Conservation (phyloP, 2,888 invertebrate genomes). For the Drosophila villosipedis region DNA sequence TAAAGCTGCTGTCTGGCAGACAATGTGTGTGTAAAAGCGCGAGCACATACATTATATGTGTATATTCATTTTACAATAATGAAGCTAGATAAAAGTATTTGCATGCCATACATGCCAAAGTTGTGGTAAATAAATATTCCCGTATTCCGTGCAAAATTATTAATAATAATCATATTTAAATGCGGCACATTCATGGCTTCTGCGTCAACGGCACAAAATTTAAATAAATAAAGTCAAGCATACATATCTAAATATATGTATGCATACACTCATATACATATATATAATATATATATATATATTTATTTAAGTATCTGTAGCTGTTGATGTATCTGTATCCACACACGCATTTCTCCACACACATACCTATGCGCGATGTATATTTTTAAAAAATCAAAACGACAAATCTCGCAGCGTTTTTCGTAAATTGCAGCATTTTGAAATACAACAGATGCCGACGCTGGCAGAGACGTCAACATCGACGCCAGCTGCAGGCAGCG, state of each 20-base stretch:
- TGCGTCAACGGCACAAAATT: slow-evolving; percentile 39
- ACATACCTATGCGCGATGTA: slow-evolving; percentile 52
- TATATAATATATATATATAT: slow-evolving; percentile 17
- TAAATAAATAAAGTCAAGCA: slow-evolving; percentile 47
- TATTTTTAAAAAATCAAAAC: slow-evolving; percentile 79
- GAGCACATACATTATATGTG: slow-evolving; percentile 6
- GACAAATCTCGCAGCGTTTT: slow-evolving; percentile 61
- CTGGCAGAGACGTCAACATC: slow-evolving; percentile 35
- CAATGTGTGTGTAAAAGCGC: slow-evolving; percentile 15
- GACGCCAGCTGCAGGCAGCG: slow-evolving; percentile 54
- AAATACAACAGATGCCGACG: slow-evolving; percentile 68
- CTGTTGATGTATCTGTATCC: slow-evolving; percentile 13
- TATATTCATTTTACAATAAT: slow-evolving; percentile 14
- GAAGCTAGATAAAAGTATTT: slow-evolving; percentile 39
- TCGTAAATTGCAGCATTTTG: slow-evolving; percentile 64
- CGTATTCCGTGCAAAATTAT: slow-evolving; percentile 48
- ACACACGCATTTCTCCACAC: slow-evolving; percentile 43
- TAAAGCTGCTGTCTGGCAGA: slow-evolving; percentile 41
- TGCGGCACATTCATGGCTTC: slow-evolving; percentile 30
- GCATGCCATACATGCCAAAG: slow-evolving; percentile 9
- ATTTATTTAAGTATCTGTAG: slow-evolving; percentile 26
- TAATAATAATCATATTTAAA: slow-evolving; percentile 53
- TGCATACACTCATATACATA: slow-evolving; percentile 24
- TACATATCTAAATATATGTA: slow-evolving; percentile 33
- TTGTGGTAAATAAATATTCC: slow-evolving; percentile 40